Conservation (phyloP, 2,113 vertebrate species). For the Hydropotes inermis region DNA sequence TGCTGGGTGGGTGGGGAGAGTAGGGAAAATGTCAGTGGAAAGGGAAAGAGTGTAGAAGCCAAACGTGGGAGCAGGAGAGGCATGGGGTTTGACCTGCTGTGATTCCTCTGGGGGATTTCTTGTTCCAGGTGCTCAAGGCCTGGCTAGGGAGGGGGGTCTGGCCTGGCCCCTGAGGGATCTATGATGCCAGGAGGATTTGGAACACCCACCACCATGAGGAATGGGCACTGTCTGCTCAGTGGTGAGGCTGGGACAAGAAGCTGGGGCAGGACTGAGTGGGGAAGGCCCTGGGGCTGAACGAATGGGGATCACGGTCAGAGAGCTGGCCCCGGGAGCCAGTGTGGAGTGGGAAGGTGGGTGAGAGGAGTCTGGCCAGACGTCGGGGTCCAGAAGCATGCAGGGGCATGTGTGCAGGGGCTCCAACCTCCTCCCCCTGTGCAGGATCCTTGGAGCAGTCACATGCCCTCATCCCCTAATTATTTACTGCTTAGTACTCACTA, state of each 20-base stretch:
- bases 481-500: conserved; percentile 9
- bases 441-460: not conserved
- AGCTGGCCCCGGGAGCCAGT: not conserved
- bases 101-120: not conserved
- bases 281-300: not conserved
- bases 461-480: not conserved
- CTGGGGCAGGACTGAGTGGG: not conserved
- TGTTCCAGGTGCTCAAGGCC: not conserved
- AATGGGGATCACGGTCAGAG: not conserved
- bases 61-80: not conserved
- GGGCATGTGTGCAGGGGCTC: not conserved
- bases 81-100: not conserved
- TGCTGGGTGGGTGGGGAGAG: not conserved
- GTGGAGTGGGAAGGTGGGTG: not conserved
- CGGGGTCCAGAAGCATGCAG: no score
- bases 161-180: not conserved
- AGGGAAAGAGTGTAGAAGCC: not conserved
- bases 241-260: not conserved
- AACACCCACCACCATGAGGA: not conserved
- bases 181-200: not conserved
- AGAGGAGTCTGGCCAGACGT: not conserved
- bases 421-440: not conserved
- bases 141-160: not conserved
- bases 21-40: not conserved
- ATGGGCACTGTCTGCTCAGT: not conserved